Percentiles rank a stretch among this genome's conserved stretches.
phyloP scores from a whole-genome alignment of 2,113 vertebrate genomes.

The Clinocottus analis region DNA sequence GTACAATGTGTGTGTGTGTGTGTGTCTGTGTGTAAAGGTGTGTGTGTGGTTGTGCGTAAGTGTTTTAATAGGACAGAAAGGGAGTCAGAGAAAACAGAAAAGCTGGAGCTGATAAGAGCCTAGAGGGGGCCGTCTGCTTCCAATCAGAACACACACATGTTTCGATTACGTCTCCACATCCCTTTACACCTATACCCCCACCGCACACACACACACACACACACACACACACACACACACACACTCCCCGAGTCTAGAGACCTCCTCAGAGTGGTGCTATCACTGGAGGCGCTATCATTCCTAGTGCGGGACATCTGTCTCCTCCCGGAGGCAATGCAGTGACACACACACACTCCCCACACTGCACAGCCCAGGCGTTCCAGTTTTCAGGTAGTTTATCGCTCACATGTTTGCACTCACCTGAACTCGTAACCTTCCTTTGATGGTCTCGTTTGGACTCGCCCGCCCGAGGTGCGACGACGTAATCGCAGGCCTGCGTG shows the following conservation, averaged over 20 bases:
- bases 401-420: slow-evolving; percentile 18
- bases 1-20: slow-evolving; percentile 26
- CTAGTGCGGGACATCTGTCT: slow-evolving; percentile 79
- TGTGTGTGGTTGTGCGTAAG: slow-evolving; percentile 22
- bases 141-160: slow-evolving; percentile 65
- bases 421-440: neutral
- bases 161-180: slow-evolving; percentile 59
- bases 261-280: slow-evolving; percentile 69
- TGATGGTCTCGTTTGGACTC: too few relatives aligned
- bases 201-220: neutral
- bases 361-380: slow-evolving; percentile 45
- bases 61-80: slow-evolving; percentile 62
- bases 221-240: slow-evolving; percentile 14
- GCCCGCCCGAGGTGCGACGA: too few relatives aligned
- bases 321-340: slow-evolving; percentile 63
- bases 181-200: slow-evolving; percentile 51
- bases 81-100: slow-evolving; percentile 70
- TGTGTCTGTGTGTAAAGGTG: slow-evolving; percentile 5
- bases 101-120: slow-evolving; percentile 74
- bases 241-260: slow-evolving; percentile 39
- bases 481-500: too few relatives aligned
- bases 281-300: slow-evolving; percentile 74
- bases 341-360: slow-evolving; percentile 50
- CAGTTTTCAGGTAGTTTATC: slow-evolving; percentile 41
- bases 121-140: slow-evolving; percentile 71